phyloP scores from a whole-genome alignment of 2,888 invertebrate genomes.

The Philereme transversata region DNA sequence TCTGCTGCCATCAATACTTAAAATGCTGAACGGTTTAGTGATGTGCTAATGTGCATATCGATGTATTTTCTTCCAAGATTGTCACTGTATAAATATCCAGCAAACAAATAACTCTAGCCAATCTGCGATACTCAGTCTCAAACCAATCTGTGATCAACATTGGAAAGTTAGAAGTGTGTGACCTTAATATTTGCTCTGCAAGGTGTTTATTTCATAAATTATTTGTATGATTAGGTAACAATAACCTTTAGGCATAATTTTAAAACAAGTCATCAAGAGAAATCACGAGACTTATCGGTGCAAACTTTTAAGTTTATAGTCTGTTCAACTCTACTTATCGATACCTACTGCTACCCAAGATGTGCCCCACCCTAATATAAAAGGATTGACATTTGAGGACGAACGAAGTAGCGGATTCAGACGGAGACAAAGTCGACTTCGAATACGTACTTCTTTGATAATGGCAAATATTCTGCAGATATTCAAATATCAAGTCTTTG shows the following conservation, averaged over 20 bases:
- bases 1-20: conserved; percentile 82
- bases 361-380: conserved; percentile 60
- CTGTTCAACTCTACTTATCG: conserved; percentile 27
- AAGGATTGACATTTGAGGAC: conserved; percentile 81
- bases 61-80: conserved; percentile 27
- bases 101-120: no score
- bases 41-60: conserved; percentile 43
- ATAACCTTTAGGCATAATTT: no score
- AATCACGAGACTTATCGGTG: no score
- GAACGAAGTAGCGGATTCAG: conserved; percentile 76
- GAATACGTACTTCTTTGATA: conserved; percentile 63
- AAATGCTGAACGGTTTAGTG: conserved; percentile 72
- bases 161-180: no score
- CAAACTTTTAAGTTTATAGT: no score
- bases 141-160: no score
- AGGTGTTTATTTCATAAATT: no score
- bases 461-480: conserved; percentile 68
- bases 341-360: conserved; percentile 17
- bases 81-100: no score
- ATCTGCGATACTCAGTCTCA: no score
- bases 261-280: no score
- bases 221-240: no score
- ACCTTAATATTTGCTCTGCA: no score
- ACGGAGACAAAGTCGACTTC: conserved; percentile 68
- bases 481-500: conserved; percentile 60